Conservation (phyloP, 2,797 vertebrate genomes). For the Luscinia megarhynchos region DNA sequence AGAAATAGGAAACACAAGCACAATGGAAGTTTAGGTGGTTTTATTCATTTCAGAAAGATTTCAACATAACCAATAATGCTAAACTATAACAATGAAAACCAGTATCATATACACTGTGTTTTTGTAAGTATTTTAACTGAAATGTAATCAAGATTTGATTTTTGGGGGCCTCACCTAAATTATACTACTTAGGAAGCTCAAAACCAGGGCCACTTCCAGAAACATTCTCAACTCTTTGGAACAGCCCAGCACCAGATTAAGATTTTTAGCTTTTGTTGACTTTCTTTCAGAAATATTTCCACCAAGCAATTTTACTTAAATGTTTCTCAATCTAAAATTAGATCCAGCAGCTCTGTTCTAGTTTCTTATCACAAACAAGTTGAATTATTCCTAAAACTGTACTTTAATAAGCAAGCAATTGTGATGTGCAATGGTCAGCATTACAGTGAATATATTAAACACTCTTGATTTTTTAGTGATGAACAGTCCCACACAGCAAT, state of each 20-base stretch:
- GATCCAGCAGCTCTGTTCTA: neutral
- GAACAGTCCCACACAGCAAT: neutral
- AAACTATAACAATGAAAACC: neutral
- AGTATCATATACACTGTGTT: neutral
- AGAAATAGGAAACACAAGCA: neutral
- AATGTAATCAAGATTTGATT: neutral
- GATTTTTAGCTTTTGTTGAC: neutral
- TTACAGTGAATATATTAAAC: neutral
- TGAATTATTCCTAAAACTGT: neutral
- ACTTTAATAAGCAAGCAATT: neutral
- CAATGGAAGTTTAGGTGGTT: conserved; percentile 6
- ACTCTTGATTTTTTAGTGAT: neutral
- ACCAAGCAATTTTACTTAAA: neutral
- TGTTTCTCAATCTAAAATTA: neutral
- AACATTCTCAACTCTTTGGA: neutral
- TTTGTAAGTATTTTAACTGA: conserved; percentile 1
- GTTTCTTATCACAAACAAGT: neutral
- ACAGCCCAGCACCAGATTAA: neutral
- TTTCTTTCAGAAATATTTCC: neutral
- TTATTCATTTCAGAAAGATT: conserved; percentile 52
- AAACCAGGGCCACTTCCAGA: neutral
- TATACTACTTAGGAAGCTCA: neutral
- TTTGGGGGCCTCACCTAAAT: neutral
- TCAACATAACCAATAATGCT: neutral
- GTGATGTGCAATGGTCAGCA: neutral